Evolutionary conservation across 2,888 invertebrate species (phyloP).

Genomic region (Pyrochroa serraticornis): DNA sequence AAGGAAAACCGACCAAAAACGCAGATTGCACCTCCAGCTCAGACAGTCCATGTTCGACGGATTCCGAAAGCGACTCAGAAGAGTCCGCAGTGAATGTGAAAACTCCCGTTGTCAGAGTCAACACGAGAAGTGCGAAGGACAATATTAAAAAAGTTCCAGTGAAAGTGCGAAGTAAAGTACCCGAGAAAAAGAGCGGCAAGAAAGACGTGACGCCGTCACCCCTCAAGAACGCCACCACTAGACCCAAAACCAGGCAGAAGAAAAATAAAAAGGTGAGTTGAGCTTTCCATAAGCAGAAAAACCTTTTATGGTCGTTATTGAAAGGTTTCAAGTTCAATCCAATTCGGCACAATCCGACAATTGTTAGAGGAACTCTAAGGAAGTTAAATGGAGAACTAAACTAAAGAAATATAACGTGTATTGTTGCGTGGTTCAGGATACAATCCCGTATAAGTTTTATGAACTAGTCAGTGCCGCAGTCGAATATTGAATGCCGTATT

Average conservation of each 20-base stretch:
- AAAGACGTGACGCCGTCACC: slow-evolving; percentile 36
- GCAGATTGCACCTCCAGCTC: slow-evolving; percentile 62
- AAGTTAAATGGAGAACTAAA: too few species aligned
- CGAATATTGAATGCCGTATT: too few species aligned
- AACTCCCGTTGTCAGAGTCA: slow-evolving; percentile 13
- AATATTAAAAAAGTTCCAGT: slow-evolving; percentile 36
- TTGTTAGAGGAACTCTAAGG: too few species aligned
- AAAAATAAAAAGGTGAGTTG: slow-evolving; percentile 44
- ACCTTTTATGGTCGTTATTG: slow-evolving; percentile 30
- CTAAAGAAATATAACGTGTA: too few species aligned
- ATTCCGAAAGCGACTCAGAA: slow-evolving; percentile 61
- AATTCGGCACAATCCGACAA: too few species aligned
- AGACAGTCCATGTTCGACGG: slow-evolving; percentile 55
- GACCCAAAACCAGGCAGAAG: slow-evolving; percentile 34
- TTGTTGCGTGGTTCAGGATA: too few species aligned
- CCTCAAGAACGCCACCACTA: slow-evolving; percentile 51
- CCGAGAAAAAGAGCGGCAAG: slow-evolving; percentile 47
- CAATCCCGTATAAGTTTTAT: too few species aligned
- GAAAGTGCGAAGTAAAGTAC: slow-evolving; percentile 58
- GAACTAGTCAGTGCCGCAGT: too few species aligned
- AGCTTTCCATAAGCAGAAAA: slow-evolving; percentile 45
- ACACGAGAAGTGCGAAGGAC: slow-evolving; percentile 33
- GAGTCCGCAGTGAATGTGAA: slow-evolving; percentile 25
- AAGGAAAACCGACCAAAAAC: slow-evolving; percentile 46
- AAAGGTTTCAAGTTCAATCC: too few species aligned